Conservation (phyloP, 1,140 invertebrate species). For the Trichonephila clavata region DNA sequence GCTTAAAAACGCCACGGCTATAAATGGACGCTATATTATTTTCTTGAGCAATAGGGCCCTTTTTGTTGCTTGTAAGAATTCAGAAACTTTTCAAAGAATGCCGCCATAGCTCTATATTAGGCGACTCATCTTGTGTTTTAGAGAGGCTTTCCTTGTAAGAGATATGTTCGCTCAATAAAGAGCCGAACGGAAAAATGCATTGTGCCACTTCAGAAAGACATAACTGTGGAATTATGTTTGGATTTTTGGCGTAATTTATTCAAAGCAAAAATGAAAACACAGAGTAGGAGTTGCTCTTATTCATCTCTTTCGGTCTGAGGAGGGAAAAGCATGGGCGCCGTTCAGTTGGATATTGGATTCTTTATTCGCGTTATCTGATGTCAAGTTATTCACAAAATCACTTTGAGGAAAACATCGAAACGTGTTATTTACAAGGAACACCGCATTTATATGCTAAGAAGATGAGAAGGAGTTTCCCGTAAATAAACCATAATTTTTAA, state of each 20-base stretch:
- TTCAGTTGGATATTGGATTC: slow-evolving; percentile 45
- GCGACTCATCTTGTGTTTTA: slow-evolving; percentile 6
- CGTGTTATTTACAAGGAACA: slow-evolving; percentile 10
- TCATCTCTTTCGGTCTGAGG: not conserved
- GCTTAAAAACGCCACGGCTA: not conserved
- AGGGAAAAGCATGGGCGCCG: slow-evolving; percentile 23
- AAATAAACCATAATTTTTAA: slow-evolving; percentile 65
- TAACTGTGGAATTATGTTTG: slow-evolving; percentile 10
- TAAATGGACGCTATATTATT: slow-evolving; percentile 23
- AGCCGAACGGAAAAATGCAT: not conserved
- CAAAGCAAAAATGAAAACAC: slow-evolving; percentile 13
- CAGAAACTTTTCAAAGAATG: slow-evolving; percentile 59
- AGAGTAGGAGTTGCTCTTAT: slow-evolving; percentile 3
- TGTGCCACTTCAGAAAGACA: not conserved
- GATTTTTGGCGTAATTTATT: slow-evolving; percentile 49
- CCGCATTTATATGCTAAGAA: slow-evolving; percentile 63
- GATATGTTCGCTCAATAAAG: not conserved
- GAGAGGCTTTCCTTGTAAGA: slow-evolving; percentile 9
- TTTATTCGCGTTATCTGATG: slow-evolving; percentile 69
- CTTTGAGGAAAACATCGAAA: slow-evolving; percentile 18
- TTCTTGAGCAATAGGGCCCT: not conserved
- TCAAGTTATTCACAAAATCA: slow-evolving; percentile 36
- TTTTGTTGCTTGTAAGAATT: slow-evolving; percentile 39
- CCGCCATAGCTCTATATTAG: slow-evolving; percentile 23
- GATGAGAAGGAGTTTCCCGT: slow-evolving; percentile 22